These are phyloP conservation scores for Atrichornis clamosus DNA, from an alignment of 2,113 vertebrate genomes.

Conservation along the genomic window DNA sequence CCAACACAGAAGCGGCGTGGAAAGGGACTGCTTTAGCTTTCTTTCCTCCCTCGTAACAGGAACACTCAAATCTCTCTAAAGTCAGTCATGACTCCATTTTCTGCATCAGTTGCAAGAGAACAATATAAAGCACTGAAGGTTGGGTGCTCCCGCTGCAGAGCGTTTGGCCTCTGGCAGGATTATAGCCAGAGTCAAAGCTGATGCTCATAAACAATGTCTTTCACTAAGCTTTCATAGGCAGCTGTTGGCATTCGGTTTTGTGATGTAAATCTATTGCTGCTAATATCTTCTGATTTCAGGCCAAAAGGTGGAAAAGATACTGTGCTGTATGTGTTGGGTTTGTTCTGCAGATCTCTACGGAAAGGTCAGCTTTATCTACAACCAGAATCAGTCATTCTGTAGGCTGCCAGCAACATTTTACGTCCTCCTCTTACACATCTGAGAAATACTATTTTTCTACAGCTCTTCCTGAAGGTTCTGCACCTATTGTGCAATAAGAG, in stretches of 20 bases:
- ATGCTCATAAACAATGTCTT: not conserved
- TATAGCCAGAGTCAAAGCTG: not conserved
- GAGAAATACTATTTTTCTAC: not conserved
- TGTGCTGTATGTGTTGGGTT: not conserved
- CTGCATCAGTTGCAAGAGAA: not conserved
- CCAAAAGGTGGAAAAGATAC: not conserved
- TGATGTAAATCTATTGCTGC: not conserved
- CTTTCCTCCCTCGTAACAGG: not conserved
- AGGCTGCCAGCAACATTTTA: not conserved
- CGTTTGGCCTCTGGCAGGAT: not conserved
- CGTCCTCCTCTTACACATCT: not conserved
- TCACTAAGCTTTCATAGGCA: conserved; percentile 20
- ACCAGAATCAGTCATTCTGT: not conserved
- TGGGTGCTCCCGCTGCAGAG: not conserved
- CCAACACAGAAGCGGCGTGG: not conserved
- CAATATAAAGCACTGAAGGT: not conserved
- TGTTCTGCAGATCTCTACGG: not conserved
- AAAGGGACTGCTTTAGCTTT: not conserved
- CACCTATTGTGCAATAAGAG: not conserved
- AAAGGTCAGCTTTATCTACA: not conserved
- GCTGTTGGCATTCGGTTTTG: conserved; percentile 38
- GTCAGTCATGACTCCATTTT: conserved; percentile 16
- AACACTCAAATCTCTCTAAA: not conserved
- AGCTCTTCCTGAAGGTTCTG: not conserved
- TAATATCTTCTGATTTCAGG: not conserved